Evolutionary conservation across 2,113 vertebrate genomes (phyloP).

Genomic region (Siniperca knerii): DNA sequence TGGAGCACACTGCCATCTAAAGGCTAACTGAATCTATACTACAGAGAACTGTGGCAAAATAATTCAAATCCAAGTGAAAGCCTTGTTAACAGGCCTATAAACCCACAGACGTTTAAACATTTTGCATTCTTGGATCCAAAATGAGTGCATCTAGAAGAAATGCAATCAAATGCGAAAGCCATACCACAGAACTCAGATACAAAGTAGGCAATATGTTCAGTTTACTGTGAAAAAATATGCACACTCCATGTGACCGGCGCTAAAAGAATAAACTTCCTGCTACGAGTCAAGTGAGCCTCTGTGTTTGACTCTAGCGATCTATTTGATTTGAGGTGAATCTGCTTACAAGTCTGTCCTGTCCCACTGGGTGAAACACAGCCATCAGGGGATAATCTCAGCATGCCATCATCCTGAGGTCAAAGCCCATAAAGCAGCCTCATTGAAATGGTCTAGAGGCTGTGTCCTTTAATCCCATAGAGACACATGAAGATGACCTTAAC

Average conservation of each 20-base stretch:
- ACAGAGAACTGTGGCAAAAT: neutral
- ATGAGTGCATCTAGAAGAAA: neutral
- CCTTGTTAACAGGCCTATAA: neutral
- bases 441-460: constrained; percentile 33
- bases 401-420: constrained; percentile 29
- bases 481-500: constrained; percentile 23
- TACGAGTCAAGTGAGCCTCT: neutral
- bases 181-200: neutral
- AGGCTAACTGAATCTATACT: neutral
- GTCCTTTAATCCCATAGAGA: constrained; percentile 56
- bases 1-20: constrained; percentile 51
- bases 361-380: constrained; percentile 7
- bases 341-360: neutral
- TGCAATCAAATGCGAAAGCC: neutral
- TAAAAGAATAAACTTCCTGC: neutral
- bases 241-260: neutral
- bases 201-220: neutral
- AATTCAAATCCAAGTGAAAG: neutral
- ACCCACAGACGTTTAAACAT: neutral
- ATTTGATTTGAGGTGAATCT: neutral
- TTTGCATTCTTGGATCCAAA: neutral
- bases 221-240: neutral
- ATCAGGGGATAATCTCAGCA: constrained; percentile 51
- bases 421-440: constrained; percentile 27
- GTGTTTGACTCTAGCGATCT: neutral